These are phyloP conservation scores for Parascotia fuliginaria DNA, from an alignment of 2,888 invertebrate genomes.

Conservation along the genomic window DNA sequence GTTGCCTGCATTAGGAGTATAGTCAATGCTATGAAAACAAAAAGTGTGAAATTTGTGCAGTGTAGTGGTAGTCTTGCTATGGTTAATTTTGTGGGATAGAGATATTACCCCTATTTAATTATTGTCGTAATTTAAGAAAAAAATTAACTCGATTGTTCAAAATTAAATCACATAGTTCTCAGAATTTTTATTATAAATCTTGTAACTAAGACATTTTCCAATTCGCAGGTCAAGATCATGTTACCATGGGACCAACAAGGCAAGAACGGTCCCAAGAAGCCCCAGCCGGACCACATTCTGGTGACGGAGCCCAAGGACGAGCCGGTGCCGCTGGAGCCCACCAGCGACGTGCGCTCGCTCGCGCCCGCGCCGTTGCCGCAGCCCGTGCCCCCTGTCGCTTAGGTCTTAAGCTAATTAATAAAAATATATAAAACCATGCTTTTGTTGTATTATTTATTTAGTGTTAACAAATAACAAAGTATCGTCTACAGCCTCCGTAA, in stretches of 20 bases:
- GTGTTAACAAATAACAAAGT: too few species aligned
- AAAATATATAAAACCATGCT: conserved; percentile 45
- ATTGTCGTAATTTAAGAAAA: too few species aligned
- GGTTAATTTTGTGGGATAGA: too few species aligned
- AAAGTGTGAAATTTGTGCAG: too few species aligned
- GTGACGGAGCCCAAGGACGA: conserved; percentile 99
- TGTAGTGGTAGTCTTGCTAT: too few species aligned
- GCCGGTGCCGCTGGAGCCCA: conserved; percentile 89
- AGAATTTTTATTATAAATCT: too few species aligned
- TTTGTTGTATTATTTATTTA: conserved; percentile 12
- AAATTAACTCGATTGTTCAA: too few species aligned
- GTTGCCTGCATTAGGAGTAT: too few species aligned
- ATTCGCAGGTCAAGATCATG: conserved; percentile 98
- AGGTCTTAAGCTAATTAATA: conserved; percentile 63
- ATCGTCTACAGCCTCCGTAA: too few species aligned
- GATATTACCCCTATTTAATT: too few species aligned
- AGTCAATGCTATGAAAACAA: too few species aligned
- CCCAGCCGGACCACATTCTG: conserved; percentile 98
- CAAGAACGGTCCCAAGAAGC: conserved; percentile 98
- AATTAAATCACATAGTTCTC: too few species aligned
- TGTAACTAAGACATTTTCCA: conserved; percentile 5
- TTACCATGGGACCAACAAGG: conserved; percentile 99
- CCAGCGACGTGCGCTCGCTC: conserved; percentile 90
- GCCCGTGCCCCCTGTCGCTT: conserved; percentile 69
- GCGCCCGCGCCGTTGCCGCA: conserved; percentile 85